These are phyloP conservation scores for Dione juno DNA, from an alignment of 2,888 invertebrate species.

Conservation along the genomic window DNA sequence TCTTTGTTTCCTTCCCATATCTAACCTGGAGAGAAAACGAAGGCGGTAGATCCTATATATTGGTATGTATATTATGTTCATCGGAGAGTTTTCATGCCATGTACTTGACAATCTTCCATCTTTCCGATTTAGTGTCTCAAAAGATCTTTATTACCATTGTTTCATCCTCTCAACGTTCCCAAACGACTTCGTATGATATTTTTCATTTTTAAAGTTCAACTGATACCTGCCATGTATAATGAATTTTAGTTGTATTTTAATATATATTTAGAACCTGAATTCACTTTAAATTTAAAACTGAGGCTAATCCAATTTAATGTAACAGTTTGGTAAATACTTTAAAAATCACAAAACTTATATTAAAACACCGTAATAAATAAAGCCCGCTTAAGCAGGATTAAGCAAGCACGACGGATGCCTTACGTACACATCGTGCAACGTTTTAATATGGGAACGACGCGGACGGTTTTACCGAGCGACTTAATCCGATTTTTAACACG, in stretches of 20 bases:
- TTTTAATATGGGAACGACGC: constrained; percentile 22
- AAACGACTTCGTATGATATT: not conserved
- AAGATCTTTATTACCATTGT: not conserved
- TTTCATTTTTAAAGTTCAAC: not conserved
- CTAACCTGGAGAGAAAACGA: not conserved
- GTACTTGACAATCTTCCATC: not conserved
- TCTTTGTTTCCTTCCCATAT: not conserved
- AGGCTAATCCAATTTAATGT: not conserved
- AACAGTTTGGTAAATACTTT: constrained; percentile 8
- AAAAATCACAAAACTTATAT: constrained; percentile 15
- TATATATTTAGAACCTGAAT: not conserved
- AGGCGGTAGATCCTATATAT: too few relatives aligned
- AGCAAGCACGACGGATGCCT: constrained; percentile 28
- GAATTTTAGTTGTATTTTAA: not conserved
- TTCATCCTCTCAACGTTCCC: not conserved
- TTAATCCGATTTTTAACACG: constrained; percentile 32
- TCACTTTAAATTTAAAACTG: not conserved
- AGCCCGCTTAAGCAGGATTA: constrained; percentile 33
- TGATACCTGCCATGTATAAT: too few relatives aligned
- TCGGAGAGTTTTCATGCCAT: not conserved
- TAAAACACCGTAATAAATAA: constrained; percentile 26
- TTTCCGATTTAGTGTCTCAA: not conserved
- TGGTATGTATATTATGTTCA: too few relatives aligned
- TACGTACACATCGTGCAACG: constrained; percentile 19
- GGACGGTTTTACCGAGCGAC: constrained; percentile 25